A percentile compares a stretch with the other conserved stretches of the same genome.
Evolutionary conservation across 2,797 vertebrate genomes (phyloP).

Genomic region (Cuculus canorus): DNA sequence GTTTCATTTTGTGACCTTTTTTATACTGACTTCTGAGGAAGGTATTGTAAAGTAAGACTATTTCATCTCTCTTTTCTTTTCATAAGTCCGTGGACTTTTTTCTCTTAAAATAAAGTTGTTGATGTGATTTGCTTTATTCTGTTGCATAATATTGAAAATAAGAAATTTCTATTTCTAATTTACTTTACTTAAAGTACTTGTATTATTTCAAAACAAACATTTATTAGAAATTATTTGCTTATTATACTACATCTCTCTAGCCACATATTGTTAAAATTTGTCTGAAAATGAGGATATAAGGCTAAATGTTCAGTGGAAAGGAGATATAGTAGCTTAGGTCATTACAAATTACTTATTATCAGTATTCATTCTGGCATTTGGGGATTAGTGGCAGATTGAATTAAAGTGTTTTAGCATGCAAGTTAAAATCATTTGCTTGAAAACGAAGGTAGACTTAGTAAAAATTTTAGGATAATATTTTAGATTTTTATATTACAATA

Average conservation of each 20-base stretch:
- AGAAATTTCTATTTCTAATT: not conserved
- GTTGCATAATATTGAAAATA: not conserved
- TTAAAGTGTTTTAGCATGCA: not conserved
- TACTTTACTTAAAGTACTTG: not conserved
- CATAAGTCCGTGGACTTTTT: not conserved
- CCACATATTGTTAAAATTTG: not conserved
- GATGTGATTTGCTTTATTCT: not conserved
- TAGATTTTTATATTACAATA: not conserved
- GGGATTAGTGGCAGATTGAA: not conserved
- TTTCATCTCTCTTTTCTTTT: not conserved
- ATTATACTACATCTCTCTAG: not conserved
- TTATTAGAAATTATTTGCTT: not conserved
- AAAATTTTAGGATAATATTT: not conserved
- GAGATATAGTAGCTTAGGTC: not conserved
- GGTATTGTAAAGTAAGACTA: not conserved
- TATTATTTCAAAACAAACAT: not conserved
- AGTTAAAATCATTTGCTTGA: not conserved
- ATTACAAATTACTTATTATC: not conserved
- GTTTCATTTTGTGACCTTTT: not conserved
- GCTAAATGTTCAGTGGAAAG: not conserved
- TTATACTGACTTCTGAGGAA: not conserved
- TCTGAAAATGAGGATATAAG: not conserved
- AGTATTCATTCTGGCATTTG: slow-evolving; percentile 24
- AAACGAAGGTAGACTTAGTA: not conserved
- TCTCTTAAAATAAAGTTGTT: not conserved